Base-by-base conservation (phyloP, 2,113 vertebrate species). In the Arenaria interpres region DNA sequence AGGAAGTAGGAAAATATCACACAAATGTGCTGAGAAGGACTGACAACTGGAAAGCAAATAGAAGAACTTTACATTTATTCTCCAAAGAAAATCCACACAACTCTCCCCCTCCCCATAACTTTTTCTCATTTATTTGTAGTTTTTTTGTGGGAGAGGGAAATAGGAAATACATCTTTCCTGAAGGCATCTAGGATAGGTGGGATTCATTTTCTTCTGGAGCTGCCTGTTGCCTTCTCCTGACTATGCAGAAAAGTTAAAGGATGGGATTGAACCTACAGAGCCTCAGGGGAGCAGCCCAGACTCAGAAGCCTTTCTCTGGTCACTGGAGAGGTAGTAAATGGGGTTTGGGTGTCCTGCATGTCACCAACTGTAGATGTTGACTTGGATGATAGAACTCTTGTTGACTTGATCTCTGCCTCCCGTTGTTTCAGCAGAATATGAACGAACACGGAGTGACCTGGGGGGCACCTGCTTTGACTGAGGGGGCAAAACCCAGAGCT, bases 1-100 rank as follows among this genome's bases (percentile, higher is more conserved):
- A 76, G 56, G 54, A 89, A 88, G 85, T 30, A 81, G 73, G 73
- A 91, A 96, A 97, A 95, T 89, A 95, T 66, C 87, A 78, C 48
- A 51, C 18, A 92, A 91, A 89, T 89, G 81, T 89, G 84, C 87
- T 15, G 30, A 64, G 77, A 67, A 78, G 76, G 69, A 41, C 57
- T 91, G 73, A 82, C 66, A 91, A n/a, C 48, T 68, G 51, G 53
- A 59, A 66, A 85, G 76, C 73, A 96, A 92, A 94, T 46, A 46
- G 45, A 81, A 84, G 9, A 84, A 78, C 53, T 85, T 72, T 12
- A 57, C 32, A 66, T 86, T 67, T 75, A 20, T 75, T 75, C 68
- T 87, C 64, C 11, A 39, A 39, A 82, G 60, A 74, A 86, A 84
- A 84, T 67, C n/a, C 54, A 30, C 16, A 12, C 30, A 60, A 22